Evolutionary conservation across 2,113 vertebrate species (phyloP), one percentile per base, ranked within the genome.

Genomic region (Enhydra lutris): DNA sequence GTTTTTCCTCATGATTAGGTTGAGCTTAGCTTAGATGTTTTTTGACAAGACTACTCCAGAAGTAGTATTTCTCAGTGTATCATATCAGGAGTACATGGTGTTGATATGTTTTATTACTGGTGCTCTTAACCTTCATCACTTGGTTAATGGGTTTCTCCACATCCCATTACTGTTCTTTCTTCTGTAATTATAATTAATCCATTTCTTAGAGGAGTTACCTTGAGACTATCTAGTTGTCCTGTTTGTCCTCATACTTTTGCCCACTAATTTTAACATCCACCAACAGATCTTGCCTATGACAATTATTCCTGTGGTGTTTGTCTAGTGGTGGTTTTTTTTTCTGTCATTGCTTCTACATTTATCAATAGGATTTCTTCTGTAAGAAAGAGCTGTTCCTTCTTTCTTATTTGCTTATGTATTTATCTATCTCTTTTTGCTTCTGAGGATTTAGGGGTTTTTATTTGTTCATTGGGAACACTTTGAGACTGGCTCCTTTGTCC

Each of bases 141-240:
- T 47, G 14, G 47, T 85, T 84, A 85, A 61, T 29, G 21, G 9
- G n/a, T 90, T 94, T 92, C 34, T 80, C 4, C 15, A 81, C 23
- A 63, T 50, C 50, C 85, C 61, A 52, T 71, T 79, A 24, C 50
- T 65, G 1, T 74, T 34, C 90, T 84, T 74, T 83, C 24, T 76
- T 93, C 78, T 65, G 24, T 82, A 82, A 36, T 88, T 81, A 92
- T 82, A 82, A 36, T 88, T 81, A 92, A 90, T 76, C 76, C 26
- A 67, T 69, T 14, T 94, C 45, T 74, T 47, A 9, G 34, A 26
- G 18, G 34, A 89, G 47, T n/a, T 73, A 50, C n/a, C 85, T 90
- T 90, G 84, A 69, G 23, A 63, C 4, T 61, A 1, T 63, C 15
- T 15, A 86, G 10, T 84, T 79, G 6, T 45, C 78, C 18, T 83